Evolutionary conservation across 2,797 vertebrate genomes (phyloP), one percentile per base, ranked within the genome.

Genomic region (Poecilia wingei): DNA sequence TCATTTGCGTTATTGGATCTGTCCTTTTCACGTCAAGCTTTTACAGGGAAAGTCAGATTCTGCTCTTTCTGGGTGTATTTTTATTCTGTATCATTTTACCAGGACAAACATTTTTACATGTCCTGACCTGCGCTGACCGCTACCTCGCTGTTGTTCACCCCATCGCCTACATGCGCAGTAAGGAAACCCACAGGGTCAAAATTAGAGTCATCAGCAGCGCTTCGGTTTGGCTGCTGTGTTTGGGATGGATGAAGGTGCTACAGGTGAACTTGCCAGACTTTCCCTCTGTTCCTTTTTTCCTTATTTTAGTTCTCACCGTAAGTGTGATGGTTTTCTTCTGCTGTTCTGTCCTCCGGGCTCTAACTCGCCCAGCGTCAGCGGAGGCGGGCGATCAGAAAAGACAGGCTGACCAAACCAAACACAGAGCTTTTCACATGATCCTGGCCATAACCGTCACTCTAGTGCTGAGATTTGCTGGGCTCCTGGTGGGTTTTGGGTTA

Each of bases 361-460:
- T 90, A 1, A 78, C 14, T 1, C 64, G 39, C 7, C 75, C 75
- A 7, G 45, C 9, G 1, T 80, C 86, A 0, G 82, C 79, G 28
- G 72, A 75, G 4, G 53, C 9, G 61, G 47, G 36, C 0, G n/a
- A 77, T 25, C 41, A 71, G 3, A 46, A 22, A 7, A 28, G 20
- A 13, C 36, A 16, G 51, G 43, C 61, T 0, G 72, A 81, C 80
- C 75, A 53, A 1, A 80, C 77, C 8, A 90, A 83, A 72, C 75
- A 7, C 5, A 83, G 73, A 41, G 86, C 88, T 3, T 84, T 82
- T 25, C 1, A 72, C 10, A 74, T 47, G 14, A 80, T 88, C 5
- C 0, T 28, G 13, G 28, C 18, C 1, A 75, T 88, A 3, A 12
- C 47, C 13, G 78, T 31, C 18, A 41, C n/a, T 20, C 61, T 88